Base-by-base conservation (phyloP, 2,113 vertebrate genomes). In the Brienomyrus longianalis region DNA sequence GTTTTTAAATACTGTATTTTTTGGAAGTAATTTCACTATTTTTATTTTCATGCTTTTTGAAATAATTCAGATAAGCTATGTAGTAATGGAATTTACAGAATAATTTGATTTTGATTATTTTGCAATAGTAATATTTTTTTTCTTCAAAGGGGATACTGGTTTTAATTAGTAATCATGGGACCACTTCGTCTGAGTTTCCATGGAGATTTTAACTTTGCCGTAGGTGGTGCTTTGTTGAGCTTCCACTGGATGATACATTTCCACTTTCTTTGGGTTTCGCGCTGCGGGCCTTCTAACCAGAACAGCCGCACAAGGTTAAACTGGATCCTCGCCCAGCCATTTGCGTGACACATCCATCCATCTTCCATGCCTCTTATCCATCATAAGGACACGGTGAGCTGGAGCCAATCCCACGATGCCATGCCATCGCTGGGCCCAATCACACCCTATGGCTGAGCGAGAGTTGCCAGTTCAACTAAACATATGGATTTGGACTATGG, bases 151-250 rank as follows among this genome's bases (percentile, higher is more conserved):
- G 35, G 43, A 45, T 84, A 48, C 39, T 45, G 35, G 21, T 84
- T 84, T 84, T 35, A 80, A 84, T 84, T 84, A 47, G 83, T n/a
- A 84, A 84, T 48, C 83, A 47, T 47, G 83, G 83, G 83, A 84
- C 83, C 45, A n/a, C 43, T 84, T 47, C 13, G 23, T n/a, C 45
- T 48, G 45, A 84, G 83, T 84, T 84, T 45, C 83, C 83, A 84
- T 84, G 83, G 83, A 84, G 83, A 84, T 84, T 84, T n/a, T 45
- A 84, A 84, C 45, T 84, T 80, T 17, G 35, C 83, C 10, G 21
- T 48, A 84, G 83, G 83, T 48, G 45, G 19, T 21, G 17, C 23
- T 47, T 48, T 48, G 45, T 48, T 48, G 43, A 84, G 83, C 39
- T 84, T 56, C 8, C 43, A n/a, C 45, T 48, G 48, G 23, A 47